Evolutionary conservation across 2,113 vertebrate species (phyloP).

Genomic region (Tupaia chinensis): DNA sequence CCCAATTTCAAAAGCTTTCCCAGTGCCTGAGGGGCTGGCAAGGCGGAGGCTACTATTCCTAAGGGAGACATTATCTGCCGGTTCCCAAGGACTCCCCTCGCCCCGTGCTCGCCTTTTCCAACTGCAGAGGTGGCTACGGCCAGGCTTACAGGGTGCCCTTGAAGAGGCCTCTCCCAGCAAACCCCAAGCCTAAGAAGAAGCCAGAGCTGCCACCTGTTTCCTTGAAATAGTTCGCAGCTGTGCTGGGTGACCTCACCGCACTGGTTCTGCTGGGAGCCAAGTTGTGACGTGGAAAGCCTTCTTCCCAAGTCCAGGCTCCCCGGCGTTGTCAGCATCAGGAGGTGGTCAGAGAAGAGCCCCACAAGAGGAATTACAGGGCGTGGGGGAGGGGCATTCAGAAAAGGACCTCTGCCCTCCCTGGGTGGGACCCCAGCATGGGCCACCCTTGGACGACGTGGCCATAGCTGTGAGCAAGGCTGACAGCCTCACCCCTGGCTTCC

Average conservation of each 20-base stretch:
- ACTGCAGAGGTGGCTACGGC: background rate
- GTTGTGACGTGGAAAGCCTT: background rate
- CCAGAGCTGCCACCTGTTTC: slow-evolving; percentile 75
- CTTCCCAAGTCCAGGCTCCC: background rate
- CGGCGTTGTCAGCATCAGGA: fast-evolving
- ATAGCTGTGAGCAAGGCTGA: background rate
- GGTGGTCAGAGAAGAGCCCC: background rate
- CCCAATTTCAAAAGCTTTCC: background rate
- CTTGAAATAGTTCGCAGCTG: slow-evolving; percentile 84
- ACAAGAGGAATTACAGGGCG: fast-evolving
- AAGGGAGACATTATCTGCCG: background rate
- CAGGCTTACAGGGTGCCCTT: slow-evolving; percentile 48
- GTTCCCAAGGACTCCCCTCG: background rate
- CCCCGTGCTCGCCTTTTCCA: background rate
- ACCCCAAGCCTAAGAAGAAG: slow-evolving; percentile 28
- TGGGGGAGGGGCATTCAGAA: background rate
- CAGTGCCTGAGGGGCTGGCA: fast-evolving
- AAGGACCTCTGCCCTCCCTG: background rate
- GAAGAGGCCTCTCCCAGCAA: slow-evolving; percentile 53
- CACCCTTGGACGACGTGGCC: fast-evolving
- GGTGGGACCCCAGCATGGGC: fast-evolving
- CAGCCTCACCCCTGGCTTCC: background rate
- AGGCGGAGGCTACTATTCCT: background rate
- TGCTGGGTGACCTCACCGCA: slow-evolving; percentile 74
- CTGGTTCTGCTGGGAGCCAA: background rate